Base-by-base conservation (phyloP, 2,797 vertebrate species). In the Lagocephalus sceleratus region DNA sequence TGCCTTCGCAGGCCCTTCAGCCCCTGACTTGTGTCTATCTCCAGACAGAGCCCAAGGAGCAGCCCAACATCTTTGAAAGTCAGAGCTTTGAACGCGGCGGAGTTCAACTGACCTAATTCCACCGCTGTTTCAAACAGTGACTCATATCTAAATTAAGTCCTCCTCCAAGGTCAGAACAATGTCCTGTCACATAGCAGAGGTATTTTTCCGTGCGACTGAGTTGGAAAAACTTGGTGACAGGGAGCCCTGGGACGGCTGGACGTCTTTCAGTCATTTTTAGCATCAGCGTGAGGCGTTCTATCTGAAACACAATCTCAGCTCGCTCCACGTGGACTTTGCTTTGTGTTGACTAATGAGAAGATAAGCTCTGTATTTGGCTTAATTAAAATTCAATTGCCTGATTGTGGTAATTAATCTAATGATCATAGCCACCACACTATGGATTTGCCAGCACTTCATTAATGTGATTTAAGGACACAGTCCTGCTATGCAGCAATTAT, bases 331-430 rank as follows among this genome's bases (percentile, higher is more conserved):
- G 52, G 52, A 51, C 53, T 62, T 73, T 63, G 62, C 15, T 39
- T 47, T 67, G 43, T 60, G 69, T 81, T 60, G 73, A 73, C 56
- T 69, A 73, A 85, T 73, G 60, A 69, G 79, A 73, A 73, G 65
- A 75, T 76, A 76, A 83, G 78, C 78, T 67, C 60, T 71, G 55
- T 51, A 66, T 72, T 71, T 17, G 48, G 57, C 72, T 73, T 85
- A 88, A 88, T 81, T 77, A 75, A 84, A 84, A 85, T 84, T 84
- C 83, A 78, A 81, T 85, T 62, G 60, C 35, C 59, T 66, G 78
- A 87, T 84, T 78, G 78, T 55, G 67, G 66, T 85, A 85, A 88
- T 91, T 89, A 83, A 89, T 91, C 73, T 81, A 71, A 74, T 73
- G 76, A 87, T 84, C 76, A 77, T 68, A 75, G 54, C 71, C 61